Conservation (phyloP, 2,888 invertebrate species). For the Drosophila subsilvestris region DNA sequence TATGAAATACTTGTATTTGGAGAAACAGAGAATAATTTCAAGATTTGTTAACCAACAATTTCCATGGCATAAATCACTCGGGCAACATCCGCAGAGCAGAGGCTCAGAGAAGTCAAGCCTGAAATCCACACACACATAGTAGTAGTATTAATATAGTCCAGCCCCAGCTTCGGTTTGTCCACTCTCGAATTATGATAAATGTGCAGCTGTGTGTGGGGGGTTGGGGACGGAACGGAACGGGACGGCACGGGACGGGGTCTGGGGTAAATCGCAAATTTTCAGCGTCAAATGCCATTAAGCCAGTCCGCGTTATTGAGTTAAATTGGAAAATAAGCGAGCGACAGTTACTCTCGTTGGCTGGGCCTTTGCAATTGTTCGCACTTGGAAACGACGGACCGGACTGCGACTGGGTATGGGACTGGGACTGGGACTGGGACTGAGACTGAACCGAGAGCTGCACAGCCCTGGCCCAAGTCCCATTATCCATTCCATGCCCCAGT, state of each 20-base stretch:
- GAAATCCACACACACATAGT: background rate
- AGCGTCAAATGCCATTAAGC: slow-evolving; percentile 78
- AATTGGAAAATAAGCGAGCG: slow-evolving; percentile 81
- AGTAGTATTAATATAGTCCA: slow-evolving; percentile 10
- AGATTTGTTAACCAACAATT: slow-evolving; percentile 43
- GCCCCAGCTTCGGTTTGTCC: slow-evolving; percentile 15
- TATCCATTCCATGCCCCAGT: slow-evolving; percentile 7
- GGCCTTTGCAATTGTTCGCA: slow-evolving; percentile 55
- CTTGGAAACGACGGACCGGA: slow-evolving; percentile 37
- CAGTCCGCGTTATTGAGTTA: slow-evolving; percentile 79
- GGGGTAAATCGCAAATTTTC: slow-evolving; percentile 74
- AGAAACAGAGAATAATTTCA: slow-evolving; percentile 19
- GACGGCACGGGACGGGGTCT: slow-evolving; percentile 20
- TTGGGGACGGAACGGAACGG: background rate
- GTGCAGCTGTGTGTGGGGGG: slow-evolving; percentile 29
- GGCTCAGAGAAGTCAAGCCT: background rate
- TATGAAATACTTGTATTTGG: slow-evolving; percentile 3
- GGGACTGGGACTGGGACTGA: slow-evolving; percentile 8
- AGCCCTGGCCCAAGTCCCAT: slow-evolving; percentile 29
- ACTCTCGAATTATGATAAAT: slow-evolving; percentile 52
- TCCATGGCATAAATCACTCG: slow-evolving; percentile 70
- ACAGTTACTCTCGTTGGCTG: slow-evolving; percentile 59
- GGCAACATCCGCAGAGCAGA: slow-evolving; percentile 63
- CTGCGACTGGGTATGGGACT: background rate
- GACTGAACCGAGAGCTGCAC: slow-evolving; percentile 15